These are phyloP conservation scores for Wasmannia auropunctata DNA, from an alignment of 1,140 invertebrate genomes.

Conservation along the genomic window DNA sequence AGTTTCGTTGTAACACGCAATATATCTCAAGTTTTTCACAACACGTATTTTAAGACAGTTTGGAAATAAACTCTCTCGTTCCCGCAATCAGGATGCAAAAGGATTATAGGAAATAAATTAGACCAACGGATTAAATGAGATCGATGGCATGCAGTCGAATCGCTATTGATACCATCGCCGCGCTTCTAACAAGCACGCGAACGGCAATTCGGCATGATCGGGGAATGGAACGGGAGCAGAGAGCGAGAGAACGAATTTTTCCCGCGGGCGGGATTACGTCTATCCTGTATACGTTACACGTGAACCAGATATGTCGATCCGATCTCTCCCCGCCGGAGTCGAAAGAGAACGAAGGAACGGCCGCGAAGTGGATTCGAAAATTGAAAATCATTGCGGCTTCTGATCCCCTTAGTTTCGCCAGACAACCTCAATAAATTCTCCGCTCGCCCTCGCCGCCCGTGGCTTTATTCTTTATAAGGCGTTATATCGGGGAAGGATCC, in stretches of 20 bases:
- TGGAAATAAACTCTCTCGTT: not conserved
- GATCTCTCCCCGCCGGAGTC: conserved; percentile 50
- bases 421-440: conserved; percentile 83
- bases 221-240: conserved; percentile 18
- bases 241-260: conserved; percentile 50
- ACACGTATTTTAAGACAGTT: not conserved
- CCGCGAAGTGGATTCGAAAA: conserved; percentile 82
- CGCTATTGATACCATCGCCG: conserved; percentile 2
- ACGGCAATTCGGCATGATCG: conserved; percentile 28
- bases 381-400: conserved; percentile 84
- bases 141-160: conserved; percentile 14
- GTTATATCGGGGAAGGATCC: conserved; percentile 67
- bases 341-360: conserved; percentile 63
- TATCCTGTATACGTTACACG: conserved; percentile 56
- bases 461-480: conserved; percentile 75
- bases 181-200: conserved; percentile 17
- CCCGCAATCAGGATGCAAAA: not conserved
- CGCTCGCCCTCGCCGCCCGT: conserved; percentile 62
- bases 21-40: not conserved
- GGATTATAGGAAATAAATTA: conserved; percentile 14
- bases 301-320: conserved; percentile 57
- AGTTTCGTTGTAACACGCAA: not conserved
- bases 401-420: conserved; percentile 82
- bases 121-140: conserved; percentile 16
- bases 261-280: conserved; percentile 56